Evolutionary conservation across 2,797 vertebrate genomes (phyloP).

Genomic region (Danio aesculapii): DNA sequence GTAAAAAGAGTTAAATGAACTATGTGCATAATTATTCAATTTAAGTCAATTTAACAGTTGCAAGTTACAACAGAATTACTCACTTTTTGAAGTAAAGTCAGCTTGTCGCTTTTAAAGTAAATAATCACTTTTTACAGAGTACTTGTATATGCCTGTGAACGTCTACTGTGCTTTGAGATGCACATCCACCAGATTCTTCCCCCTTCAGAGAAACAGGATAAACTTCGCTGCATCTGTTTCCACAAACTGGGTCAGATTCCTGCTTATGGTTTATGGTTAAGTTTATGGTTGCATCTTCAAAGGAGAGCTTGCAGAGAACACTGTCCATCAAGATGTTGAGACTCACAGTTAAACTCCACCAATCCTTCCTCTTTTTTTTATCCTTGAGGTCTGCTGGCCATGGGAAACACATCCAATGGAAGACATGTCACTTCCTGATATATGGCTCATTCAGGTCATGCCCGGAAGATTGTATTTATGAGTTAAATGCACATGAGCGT

Average conservation of each 20-base stretch:
- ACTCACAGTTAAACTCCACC: slow-evolving; percentile 37
- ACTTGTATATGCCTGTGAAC: not conserved
- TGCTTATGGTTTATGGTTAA: slow-evolving; percentile 59
- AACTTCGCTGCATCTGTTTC: slow-evolving; percentile 67
- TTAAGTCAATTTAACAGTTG: too few species aligned
- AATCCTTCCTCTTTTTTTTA: slow-evolving; percentile 9
- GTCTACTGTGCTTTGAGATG: too few species aligned
- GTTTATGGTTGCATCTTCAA: not conserved
- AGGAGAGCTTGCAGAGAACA: slow-evolving; percentile 9
- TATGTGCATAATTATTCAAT: too few species aligned
- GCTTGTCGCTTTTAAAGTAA: too few species aligned
- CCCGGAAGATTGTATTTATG: slow-evolving; percentile 51
- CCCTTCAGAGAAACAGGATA: slow-evolving; percentile 63
- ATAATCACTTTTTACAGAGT: too few species aligned
- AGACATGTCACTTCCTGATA: slow-evolving; percentile 67
- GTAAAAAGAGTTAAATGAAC: too few species aligned
- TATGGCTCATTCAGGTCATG: slow-evolving; percentile 37
- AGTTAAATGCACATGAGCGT: slow-evolving; percentile 51
- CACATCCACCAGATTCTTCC: slow-evolving; percentile 53
- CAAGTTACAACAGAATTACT: too few species aligned
- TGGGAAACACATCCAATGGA: slow-evolving; percentile 65
- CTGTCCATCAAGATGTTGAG: slow-evolving; percentile 44
- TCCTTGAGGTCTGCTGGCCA: slow-evolving; percentile 48
- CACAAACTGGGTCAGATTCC: slow-evolving; percentile 65
- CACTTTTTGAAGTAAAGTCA: too few species aligned